These are phyloP conservation scores for Eulemur mongoz DNA, from an alignment of 2,797 vertebrate genomes.

Conservation along the genomic window DNA sequence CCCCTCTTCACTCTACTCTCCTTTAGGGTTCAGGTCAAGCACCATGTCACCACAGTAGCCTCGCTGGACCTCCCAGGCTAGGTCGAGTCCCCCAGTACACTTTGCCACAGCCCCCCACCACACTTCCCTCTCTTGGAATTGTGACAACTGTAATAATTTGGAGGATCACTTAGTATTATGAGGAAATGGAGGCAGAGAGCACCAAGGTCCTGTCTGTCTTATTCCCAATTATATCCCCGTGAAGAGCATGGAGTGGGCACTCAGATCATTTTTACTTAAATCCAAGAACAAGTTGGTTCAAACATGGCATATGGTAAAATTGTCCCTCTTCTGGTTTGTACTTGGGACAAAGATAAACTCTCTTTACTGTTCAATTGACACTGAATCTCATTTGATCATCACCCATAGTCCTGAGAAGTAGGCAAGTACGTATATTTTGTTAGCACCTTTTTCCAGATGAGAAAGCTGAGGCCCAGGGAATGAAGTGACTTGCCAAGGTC, in stretches of 20 bases:
- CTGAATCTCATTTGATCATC: neutral
- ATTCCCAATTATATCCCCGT: neutral
- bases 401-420: neutral
- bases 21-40: neutral
- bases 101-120: neutral
- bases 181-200: neutral
- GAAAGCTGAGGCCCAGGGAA: neutral
- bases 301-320: neutral
- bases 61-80: neutral
- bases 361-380: neutral
- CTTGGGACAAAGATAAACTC: neutral
- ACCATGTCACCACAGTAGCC: neutral
- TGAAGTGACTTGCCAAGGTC: neutral
- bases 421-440: neutral
- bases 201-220: neutral
- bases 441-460: neutral
- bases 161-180: neutral
- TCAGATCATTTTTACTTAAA: neutral
- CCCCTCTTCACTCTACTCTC: neutral
- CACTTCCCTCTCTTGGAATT: neutral
- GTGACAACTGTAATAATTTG: neutral
- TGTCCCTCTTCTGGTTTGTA: neutral
- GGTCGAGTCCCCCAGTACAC: neutral
- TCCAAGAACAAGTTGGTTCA: neutral
- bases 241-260: neutral